Percentiles rank a stretch among this genome's conserved stretches.
Conservation (phyloP, 2,113 vertebrate genomes). For the Gadus macrocephalus region DNA sequence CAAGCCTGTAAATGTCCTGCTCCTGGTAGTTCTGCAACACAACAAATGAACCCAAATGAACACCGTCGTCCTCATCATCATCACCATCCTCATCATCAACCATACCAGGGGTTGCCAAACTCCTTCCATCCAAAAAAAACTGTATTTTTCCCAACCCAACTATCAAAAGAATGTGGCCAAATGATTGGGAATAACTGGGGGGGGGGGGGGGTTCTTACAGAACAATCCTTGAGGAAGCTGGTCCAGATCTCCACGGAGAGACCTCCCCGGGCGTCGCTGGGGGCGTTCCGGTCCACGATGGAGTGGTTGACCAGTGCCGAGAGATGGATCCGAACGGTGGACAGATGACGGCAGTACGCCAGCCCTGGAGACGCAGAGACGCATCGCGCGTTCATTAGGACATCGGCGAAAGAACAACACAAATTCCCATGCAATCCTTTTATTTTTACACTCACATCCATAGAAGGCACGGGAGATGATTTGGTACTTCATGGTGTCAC, state of each 20-base stretch:
- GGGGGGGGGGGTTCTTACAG: conserved; percentile 65
- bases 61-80: too few species aligned
- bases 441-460: conserved; percentile 82
- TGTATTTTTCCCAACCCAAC: too few species aligned
- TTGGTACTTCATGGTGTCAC: conserved; percentile 99
- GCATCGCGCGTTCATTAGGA: background rate
- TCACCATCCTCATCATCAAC: too few species aligned
- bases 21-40: conserved; percentile 81
- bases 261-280: conserved; percentile 73
- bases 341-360: conserved; percentile 95
- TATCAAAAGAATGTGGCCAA: too few species aligned
- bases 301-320: conserved; percentile 88
- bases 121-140: too few species aligned
- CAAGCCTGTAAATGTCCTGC: conserved; percentile 85
- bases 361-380: conserved; percentile 75
- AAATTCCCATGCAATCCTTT: background rate
- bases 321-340: conserved; percentile 93
- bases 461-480: conserved; percentile 98
- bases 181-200: too few species aligned
- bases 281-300: conserved; percentile 81
- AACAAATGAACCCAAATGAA: background rate
- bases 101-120: too few species aligned
- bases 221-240: conserved; percentile 82
- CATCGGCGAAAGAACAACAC: background rate
- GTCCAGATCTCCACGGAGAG: conserved; percentile 85